Percentiles rank a stretch among this genome's conserved stretches.
phyloP scores from a whole-genome alignment of 2,113 vertebrate species.

The Podocnemis expansa region DNA sequence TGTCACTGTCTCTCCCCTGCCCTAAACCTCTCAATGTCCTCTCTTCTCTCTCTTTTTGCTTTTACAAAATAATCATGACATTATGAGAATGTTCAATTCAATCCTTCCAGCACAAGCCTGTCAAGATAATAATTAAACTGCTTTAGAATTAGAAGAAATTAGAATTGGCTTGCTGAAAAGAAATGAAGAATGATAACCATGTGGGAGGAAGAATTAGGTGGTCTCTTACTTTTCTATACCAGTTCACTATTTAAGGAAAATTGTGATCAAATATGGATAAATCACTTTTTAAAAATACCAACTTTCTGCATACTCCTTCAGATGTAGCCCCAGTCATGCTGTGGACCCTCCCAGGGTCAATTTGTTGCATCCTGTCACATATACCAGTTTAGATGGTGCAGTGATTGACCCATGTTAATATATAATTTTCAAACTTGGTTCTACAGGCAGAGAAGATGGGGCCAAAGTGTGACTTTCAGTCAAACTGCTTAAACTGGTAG shows the following conservation, averaged over 20 bases:
- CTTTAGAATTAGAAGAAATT: constrained; percentile 17
- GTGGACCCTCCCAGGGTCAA: neutral
- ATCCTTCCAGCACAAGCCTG: neutral
- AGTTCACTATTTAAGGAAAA: neutral
- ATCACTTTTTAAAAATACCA: neutral
- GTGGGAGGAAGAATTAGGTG: neutral
- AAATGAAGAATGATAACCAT: neutral
- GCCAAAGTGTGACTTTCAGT: neutral
- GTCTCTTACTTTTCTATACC: neutral
- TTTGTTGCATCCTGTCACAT: neutral
- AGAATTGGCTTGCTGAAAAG: neutral
- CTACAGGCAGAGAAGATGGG: accelerated
- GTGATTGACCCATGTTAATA: neutral
- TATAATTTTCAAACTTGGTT: neutral
- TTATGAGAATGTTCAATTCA: neutral
- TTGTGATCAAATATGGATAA: neutral
- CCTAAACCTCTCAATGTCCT: neutral
- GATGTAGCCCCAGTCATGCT: neutral
- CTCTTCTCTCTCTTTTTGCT: neutral
- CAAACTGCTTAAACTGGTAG: neutral
- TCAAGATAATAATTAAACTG: neutral
- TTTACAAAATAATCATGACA: neutral
- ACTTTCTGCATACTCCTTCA: neutral
- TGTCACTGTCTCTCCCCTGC: neutral
- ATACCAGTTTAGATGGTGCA: neutral